Conservation (phyloP, 2,888 invertebrate species). For the Catocala sponsa region DNA sequence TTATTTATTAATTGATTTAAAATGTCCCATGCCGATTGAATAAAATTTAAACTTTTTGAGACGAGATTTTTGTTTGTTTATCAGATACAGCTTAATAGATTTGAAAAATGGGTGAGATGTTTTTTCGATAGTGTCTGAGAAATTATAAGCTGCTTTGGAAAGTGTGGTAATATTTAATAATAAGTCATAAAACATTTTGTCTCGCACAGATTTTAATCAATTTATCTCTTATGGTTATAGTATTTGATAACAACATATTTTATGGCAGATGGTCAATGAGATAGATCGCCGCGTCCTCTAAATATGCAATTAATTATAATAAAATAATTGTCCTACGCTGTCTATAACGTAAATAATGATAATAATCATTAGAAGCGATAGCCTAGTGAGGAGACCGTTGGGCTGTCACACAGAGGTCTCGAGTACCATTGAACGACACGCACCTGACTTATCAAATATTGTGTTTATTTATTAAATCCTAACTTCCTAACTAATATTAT, state of each 20-base stretch:
- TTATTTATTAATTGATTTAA: constrained; percentile 77
- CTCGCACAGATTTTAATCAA: constrained; percentile 33
- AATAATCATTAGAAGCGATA: too few relatives aligned
- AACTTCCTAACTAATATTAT: too few relatives aligned
- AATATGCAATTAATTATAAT: constrained; percentile 5
- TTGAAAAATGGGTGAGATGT: constrained; percentile 45
- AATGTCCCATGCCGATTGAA: constrained; percentile 59
- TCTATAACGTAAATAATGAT: background rate
- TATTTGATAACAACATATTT: constrained; percentile 17
- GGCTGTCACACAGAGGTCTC: too few relatives aligned
- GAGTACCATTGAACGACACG: too few relatives aligned
- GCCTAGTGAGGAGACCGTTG: too few relatives aligned
- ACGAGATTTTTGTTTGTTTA: constrained; percentile 49
- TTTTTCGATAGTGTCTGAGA: constrained; percentile 22
- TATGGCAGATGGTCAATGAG: constrained; percentile 4
- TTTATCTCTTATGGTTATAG: constrained; percentile 20
- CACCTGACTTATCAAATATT: too few relatives aligned
- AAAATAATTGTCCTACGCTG: background rate
- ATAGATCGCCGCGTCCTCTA: background rate
- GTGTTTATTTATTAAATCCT: too few relatives aligned
- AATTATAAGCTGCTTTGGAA: constrained; percentile 24
- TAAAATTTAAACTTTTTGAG: constrained; percentile 49
- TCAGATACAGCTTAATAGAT: constrained; percentile 54
- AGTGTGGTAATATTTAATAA: constrained; percentile 24
- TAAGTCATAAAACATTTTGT: constrained; percentile 23